Evolutionary conservation across 2,797 vertebrate species (phyloP), one percentile per base, ranked within the genome.

Genomic region (Crossoptilon crossoptilon): DNA sequence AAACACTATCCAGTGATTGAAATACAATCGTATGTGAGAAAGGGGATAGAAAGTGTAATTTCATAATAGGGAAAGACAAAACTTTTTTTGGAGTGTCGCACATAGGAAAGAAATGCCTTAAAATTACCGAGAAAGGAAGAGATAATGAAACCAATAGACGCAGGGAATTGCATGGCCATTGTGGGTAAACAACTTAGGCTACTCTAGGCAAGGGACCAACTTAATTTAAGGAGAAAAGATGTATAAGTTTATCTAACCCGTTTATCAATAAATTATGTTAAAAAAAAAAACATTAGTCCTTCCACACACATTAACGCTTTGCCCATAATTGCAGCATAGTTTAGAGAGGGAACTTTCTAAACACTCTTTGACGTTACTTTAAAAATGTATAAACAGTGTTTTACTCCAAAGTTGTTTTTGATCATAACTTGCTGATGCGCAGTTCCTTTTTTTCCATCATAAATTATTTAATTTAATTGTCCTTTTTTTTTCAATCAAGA

Each of bases 81-180:
- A 63, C 11, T 87, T 67, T 43, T 91, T 91, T 77, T 73, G 31
- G 26, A 84, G 3, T 72, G 35, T 35, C 39, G 46, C 43, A 35
- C 3, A 44, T n/a, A 3, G 27, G 31, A 21, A 11, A 27, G 15
- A 87, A 84, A 86, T 9, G 11, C 46, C 78, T 88, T 79, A 51
- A 83, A 95, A 91, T 91, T 92, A 90, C n/a, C 29, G 77, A 69
- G 43, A 80, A 92, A 84, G 77, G 62, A 81, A 49, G 58, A 94
- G 92, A 88, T 91, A 91, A 95, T 94, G 87, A 93, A 93, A 84
- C 68, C 71, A 95, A 79, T 72, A 93, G 69, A 83, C 67, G 79
- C n/a, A 58, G 80, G 68, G 90, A 90, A 76, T 93, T 94, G 94
- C 64, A 31, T 0, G 13, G 73, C 68, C 68, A 49, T 93, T 90